Evolutionary conservation across 2,888 invertebrate species (phyloP).

Genomic region (Odontocerum albicorne): DNA sequence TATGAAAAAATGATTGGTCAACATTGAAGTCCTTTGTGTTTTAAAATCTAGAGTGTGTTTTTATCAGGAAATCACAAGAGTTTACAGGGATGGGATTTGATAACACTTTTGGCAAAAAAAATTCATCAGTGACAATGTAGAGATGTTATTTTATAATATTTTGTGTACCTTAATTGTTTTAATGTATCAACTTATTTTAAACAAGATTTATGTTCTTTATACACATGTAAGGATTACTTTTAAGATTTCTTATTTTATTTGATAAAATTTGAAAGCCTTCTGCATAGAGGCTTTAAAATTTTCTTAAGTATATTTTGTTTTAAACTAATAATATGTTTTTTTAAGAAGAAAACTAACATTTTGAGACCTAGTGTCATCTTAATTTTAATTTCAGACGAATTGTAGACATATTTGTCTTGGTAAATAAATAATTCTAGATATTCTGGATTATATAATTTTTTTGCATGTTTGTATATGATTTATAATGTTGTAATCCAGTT

Average conservation of each 20-base stretch:
- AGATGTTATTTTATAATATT: slow-evolving; percentile 12
- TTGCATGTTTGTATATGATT: slow-evolving; percentile 7
- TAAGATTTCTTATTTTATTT: slow-evolving; percentile 4
- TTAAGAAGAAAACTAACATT: slow-evolving; percentile 5
- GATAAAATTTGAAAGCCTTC: background rate
- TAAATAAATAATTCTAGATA: background rate
- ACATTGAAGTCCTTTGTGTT: no score
- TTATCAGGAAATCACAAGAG: no score
- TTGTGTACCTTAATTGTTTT: slow-evolving; percentile 8
- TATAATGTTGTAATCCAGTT: background rate
- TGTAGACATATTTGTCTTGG: slow-evolving; percentile 2
- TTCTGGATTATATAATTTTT: background rate
- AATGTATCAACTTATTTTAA: background rate
- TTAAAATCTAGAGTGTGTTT: no score
- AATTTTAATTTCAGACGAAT: background rate
- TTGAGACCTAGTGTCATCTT: background rate
- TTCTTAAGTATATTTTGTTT: slow-evolving; percentile 9
- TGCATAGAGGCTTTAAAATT: background rate
- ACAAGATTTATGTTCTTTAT: no score
- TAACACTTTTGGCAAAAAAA: no score
- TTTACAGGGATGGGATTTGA: no score
- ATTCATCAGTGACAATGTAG: slow-evolving; percentile 5
- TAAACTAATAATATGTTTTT: slow-evolving; percentile 7
- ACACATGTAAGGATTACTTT: no score
- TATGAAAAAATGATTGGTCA: no score